Base-by-base conservation (phyloP, 2,113 vertebrate genomes). In the Ochotona curzoniae region DNA sequence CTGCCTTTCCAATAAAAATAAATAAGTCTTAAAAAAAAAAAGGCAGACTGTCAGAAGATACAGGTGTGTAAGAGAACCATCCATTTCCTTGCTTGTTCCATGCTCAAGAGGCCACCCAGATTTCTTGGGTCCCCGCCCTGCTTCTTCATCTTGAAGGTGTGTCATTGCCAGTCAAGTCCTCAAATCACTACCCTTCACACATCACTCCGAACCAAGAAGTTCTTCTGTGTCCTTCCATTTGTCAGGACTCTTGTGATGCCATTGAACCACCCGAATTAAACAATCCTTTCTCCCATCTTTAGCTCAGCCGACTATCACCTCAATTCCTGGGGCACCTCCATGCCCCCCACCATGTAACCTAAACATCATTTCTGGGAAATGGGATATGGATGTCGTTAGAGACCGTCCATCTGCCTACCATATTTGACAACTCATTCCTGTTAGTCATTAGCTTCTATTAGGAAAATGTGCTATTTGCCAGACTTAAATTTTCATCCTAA, bases 401-500 rank as follows among this genome's bases (percentile, higher is more conserved):
- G 63, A n/a, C 47, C 82, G 44, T 88, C 69, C 30, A 75, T 91
- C 61, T 84, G 57, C 66, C 64, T 85, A 26, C 38, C 26, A 28
- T 21, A 38, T 47, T 74, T 75, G 61, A 26, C 54, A 69, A 47
- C 18, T 82, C 23, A 86, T 64, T 82, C 9, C 51, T 69, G 14
- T 75, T 82, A 86, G 28, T 90, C 32, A n/a, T 44, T 64, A 35
- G 23, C 75, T 74, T 76, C 61, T 93, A 49, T 82, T 70, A 78
- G 54, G 54, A 93, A 90, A 70, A 47, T 18, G 70, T 69, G 63
- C 38, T 14, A 30, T 74, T 95, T 90, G 75, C 11, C 66, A 91
- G 20, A 51, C 80, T 84, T 83, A 87, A 90, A 57, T 78, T 93
- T 14, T 89, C 26, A 35, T 80, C n/a, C 63, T 93, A 74, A 12